phyloP scores from a whole-genome alignment of 2,113 vertebrate genomes.

The Pluvialis apricaria region DNA sequence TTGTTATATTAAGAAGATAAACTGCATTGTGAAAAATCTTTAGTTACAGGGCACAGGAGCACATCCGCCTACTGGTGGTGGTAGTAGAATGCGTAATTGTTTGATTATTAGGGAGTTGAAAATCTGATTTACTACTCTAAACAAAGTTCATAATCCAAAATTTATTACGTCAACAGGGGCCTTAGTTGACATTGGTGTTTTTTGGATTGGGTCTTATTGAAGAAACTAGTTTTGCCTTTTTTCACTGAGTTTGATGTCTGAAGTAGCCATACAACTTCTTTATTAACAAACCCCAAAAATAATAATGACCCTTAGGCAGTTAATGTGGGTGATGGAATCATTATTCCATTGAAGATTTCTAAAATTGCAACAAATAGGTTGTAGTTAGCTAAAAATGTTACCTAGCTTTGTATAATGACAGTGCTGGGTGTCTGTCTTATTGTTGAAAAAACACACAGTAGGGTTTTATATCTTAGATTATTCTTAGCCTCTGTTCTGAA shows the following conservation, averaged over 20 bases:
- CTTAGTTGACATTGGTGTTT: rapidly evolving
- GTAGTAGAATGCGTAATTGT: background rate
- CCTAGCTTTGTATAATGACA: background rate
- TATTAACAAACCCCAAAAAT: background rate
- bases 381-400: background rate
- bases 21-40: background rate
- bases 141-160: background rate
- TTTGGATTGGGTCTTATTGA: background rate
- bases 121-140: background rate
- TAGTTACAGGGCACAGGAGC: rapidly evolving
- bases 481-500: background rate
- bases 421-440: background rate
- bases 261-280: background rate
- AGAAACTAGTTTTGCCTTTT: background rate
- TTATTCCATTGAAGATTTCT: background rate
- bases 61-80: background rate
- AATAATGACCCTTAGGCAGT: background rate
- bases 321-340: background rate
- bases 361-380: background rate
- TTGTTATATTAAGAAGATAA: background rate
- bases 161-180: background rate
- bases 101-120: background rate
- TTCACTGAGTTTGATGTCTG: background rate
- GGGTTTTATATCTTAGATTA: background rate
- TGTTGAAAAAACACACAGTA: background rate